phyloP scores from a whole-genome alignment of 2,113 vertebrate genomes.

The Antechinus flavipes region DNA sequence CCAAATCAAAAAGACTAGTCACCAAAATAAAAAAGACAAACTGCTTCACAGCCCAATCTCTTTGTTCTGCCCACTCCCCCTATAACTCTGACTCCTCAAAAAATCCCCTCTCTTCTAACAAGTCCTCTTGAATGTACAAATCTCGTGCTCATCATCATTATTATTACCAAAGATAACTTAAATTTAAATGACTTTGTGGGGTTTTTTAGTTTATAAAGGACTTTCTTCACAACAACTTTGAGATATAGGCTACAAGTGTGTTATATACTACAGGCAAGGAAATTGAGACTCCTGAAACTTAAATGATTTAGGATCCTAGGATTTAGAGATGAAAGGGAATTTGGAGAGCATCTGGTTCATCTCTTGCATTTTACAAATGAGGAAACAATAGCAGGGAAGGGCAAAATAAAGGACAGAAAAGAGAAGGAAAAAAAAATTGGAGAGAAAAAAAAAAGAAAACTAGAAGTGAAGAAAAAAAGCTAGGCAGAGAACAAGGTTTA shows the following conservation, averaged over 20 bases:
- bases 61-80: neutral
- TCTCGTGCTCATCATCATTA: neutral
- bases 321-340: neutral
- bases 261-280: neutral
- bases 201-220: neutral
- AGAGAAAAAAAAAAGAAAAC: neutral
- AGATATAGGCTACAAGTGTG: neutral
- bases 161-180: neutral
- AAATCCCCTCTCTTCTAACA: neutral
- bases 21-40: neutral
- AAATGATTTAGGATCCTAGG: neutral
- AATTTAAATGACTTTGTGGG: neutral
- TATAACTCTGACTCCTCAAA: neutral
- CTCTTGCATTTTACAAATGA: neutral
- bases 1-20: neutral
- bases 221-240: neutral
- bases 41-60: neutral
- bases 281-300: neutral
- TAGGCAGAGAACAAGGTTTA: constrained; percentile 22
- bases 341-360: neutral
- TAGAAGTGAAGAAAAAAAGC: neutral
- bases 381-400: neutral
- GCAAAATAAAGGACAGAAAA: neutral
- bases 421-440: neutral
- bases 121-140: neutral